Evolutionary conservation across 2,113 vertebrate genomes (phyloP).

Genomic region (Pteronura brasiliensis): DNA sequence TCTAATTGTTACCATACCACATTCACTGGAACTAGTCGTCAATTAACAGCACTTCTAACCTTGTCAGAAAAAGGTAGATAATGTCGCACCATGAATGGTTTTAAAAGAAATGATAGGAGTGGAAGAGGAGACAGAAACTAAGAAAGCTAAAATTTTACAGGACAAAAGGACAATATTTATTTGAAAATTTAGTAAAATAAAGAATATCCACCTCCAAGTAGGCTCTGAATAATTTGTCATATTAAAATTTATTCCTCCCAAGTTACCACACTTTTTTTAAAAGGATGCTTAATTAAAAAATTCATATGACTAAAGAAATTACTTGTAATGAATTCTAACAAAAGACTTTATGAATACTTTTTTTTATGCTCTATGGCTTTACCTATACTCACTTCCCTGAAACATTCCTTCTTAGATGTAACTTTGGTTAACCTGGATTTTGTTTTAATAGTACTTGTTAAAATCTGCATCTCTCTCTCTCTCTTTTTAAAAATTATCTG

Average conservation of each 20-base stretch:
- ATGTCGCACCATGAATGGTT: background rate
- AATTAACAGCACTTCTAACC: background rate
- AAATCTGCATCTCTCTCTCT: conserved; percentile 24
- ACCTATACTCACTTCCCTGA: background rate
- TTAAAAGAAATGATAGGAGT: background rate
- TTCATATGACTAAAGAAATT: background rate
- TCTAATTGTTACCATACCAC: background rate
- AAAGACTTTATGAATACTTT: background rate
- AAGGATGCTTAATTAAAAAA: background rate
- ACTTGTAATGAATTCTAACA: background rate
- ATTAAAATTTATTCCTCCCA: background rate
- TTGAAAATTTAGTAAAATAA: conserved; percentile 40
- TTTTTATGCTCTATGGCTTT: background rate
- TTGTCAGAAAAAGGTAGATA: conserved; percentile 31
- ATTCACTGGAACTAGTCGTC: background rate
- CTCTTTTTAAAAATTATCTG: conserved; percentile 87
- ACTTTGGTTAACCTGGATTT: background rate
- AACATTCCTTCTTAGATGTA: background rate
- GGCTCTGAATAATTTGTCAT: background rate
- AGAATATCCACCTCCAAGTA: background rate
- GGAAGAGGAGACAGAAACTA: background rate
- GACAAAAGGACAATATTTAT: background rate
- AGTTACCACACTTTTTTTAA: background rate
- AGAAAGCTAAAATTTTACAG: background rate
- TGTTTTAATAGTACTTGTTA: conserved; percentile 56